These are phyloP conservation scores for Zosterops pallidus DNA, from an alignment of 2,113 vertebrate species.

Conservation along the genomic window DNA sequence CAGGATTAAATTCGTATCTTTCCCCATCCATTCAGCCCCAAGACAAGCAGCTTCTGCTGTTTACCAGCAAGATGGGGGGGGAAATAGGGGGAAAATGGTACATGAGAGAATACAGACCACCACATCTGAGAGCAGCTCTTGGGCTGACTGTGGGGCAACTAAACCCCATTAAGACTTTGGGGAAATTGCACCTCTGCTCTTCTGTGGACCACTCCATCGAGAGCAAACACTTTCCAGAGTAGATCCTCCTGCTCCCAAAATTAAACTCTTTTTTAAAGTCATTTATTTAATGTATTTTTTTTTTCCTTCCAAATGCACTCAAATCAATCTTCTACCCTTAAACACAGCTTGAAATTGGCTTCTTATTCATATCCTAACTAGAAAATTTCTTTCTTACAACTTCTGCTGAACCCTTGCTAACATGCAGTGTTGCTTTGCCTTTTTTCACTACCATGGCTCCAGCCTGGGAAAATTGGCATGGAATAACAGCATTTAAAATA, in stretches of 20 bases:
- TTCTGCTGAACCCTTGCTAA: neutral
- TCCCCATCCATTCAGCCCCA: neutral
- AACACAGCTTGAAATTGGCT: neutral
- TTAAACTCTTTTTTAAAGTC: accelerated
- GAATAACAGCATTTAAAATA: neutral
- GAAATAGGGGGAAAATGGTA: neutral
- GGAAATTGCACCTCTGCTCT: neutral
- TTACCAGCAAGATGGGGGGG: neutral
- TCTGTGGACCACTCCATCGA: neutral
- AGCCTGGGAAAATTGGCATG: neutral
- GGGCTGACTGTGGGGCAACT: neutral
- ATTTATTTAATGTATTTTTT: neutral
- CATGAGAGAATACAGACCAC: neutral
- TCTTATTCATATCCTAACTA: neutral
- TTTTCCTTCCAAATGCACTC: neutral
- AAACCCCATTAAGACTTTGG: neutral
- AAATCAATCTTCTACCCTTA: neutral
- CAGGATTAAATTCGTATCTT: neutral
- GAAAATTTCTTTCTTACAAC: neutral
- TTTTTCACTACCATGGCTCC: neutral
- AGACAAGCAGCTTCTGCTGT: neutral
- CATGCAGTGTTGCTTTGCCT: neutral
- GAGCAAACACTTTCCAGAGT: neutral
- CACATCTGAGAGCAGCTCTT: neutral
- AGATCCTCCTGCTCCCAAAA: neutral